These are phyloP conservation scores for Mantis religiosa DNA, from an alignment of 2,888 invertebrate genomes.

Conservation along the genomic window DNA sequence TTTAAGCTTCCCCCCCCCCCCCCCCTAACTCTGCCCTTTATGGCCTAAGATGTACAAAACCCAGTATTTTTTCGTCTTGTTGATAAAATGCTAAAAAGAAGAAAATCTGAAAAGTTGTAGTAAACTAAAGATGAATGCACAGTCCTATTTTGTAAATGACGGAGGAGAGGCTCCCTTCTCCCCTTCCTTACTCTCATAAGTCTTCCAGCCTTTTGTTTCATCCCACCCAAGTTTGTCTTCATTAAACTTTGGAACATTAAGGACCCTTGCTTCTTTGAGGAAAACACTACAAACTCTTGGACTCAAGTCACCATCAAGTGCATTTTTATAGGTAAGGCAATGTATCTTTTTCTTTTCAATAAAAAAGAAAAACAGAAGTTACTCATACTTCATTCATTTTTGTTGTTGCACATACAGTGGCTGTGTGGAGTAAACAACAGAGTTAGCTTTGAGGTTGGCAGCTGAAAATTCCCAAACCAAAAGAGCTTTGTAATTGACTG, in stretches of 20 bases:
- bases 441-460: too few species aligned
- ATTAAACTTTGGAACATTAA: too few species aligned
- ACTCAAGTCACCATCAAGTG: neutral
- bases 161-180: neutral
- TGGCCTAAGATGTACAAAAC: neutral
- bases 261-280: too few species aligned
- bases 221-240: neutral
- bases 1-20: neutral
- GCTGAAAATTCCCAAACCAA: too few species aligned
- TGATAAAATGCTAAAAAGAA: neutral
- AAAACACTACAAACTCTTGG: too few species aligned
- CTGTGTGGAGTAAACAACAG: too few species aligned
- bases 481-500: too few species aligned
- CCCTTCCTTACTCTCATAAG: neutral
- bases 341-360: neutral
- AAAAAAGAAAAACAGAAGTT: neutral
- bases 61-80: neutral
- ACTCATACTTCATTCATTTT: neutral
- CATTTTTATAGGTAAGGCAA: neutral
- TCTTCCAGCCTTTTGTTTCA: neutral
- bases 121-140: neutral
- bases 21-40: neutral
- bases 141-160: neutral
- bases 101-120: neutral
- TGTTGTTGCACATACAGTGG: neutral